Conservation (phyloP, 2,888 invertebrate genomes). For the Plusia festucae region DNA sequence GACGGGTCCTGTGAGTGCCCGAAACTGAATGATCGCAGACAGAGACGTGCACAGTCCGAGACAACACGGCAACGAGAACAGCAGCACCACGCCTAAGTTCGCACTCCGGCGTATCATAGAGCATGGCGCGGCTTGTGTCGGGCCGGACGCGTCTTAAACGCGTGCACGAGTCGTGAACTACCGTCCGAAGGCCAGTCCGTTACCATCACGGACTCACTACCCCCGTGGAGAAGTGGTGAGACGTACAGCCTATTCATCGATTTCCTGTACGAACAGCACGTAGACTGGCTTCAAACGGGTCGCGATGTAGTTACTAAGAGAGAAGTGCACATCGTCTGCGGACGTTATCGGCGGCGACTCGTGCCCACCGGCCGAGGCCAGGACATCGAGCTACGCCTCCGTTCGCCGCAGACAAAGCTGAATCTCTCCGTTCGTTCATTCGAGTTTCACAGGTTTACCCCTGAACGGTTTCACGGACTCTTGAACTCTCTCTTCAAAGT, state of each 20-base stretch:
- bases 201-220: constrained; percentile 23
- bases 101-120: constrained; percentile 67
- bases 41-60: constrained; percentile 72
- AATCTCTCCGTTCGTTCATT: constrained; percentile 83
- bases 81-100: constrained; percentile 64
- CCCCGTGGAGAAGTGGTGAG: constrained; percentile 2
- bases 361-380: constrained; percentile 44
- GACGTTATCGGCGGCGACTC: constrained; percentile 63
- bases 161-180: constrained; percentile 62
- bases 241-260: constrained; percentile 63
- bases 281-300: constrained; percentile 85
- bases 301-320: constrained; percentile 86
- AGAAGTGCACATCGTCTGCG: constrained; percentile 72
- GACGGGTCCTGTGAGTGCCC: constrained; percentile 91
- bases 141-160: constrained; percentile 72
- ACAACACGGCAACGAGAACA: constrained; percentile 66
- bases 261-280: constrained; percentile 73
- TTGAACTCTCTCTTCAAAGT: constrained; percentile 91
- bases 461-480: constrained; percentile 87
- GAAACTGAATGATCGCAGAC: constrained; percentile 79
- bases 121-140: constrained; percentile 67
- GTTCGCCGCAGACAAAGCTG: constrained; percentile 69
- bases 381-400: constrained; percentile 48
- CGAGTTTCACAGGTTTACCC: constrained; percentile 89
- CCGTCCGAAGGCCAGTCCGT: constrained; percentile 51